A percentile compares a stretch with the other conserved stretches of the same genome.
Conservation (phyloP, 2,888 invertebrate species). For the Aphodius granarius region DNA sequence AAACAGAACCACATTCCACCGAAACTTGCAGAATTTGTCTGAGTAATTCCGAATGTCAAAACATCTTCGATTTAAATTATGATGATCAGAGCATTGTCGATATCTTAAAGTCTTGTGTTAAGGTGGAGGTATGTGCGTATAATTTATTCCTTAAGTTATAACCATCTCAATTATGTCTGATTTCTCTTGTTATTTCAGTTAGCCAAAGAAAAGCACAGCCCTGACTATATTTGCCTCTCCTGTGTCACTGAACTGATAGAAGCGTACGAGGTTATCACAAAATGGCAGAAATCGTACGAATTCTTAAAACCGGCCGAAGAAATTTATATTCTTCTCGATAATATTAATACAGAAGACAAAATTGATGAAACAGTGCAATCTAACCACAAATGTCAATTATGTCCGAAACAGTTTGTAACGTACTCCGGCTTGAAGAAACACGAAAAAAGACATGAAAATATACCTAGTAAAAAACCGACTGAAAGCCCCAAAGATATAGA, state of each 20-base stretch:
- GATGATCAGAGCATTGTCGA: background rate
- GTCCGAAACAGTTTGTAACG: background rate
- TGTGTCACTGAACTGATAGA: background rate
- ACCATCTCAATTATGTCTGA: background rate
- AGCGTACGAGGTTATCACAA: background rate
- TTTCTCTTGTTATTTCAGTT: background rate
- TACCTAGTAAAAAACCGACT: background rate
- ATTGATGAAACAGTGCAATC: background rate
- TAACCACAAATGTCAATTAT: background rate
- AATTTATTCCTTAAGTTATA: no score
- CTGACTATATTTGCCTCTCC: background rate
- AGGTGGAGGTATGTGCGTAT: background rate
- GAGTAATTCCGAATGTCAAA: background rate
- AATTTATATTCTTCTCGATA: background rate
- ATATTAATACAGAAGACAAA: background rate
- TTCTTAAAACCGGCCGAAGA: background rate
- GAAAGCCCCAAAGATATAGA: background rate
- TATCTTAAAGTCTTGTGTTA: background rate
- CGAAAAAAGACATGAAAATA: background rate
- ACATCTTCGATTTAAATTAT: background rate
- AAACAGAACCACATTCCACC: background rate
- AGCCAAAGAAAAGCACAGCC: background rate
- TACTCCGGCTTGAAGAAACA: background rate
- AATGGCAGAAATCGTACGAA: constrained; percentile 1
- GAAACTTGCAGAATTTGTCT: background rate